Base-by-base conservation (phyloP, 2,888 invertebrate species). In the Lymantria monacha region DNA sequence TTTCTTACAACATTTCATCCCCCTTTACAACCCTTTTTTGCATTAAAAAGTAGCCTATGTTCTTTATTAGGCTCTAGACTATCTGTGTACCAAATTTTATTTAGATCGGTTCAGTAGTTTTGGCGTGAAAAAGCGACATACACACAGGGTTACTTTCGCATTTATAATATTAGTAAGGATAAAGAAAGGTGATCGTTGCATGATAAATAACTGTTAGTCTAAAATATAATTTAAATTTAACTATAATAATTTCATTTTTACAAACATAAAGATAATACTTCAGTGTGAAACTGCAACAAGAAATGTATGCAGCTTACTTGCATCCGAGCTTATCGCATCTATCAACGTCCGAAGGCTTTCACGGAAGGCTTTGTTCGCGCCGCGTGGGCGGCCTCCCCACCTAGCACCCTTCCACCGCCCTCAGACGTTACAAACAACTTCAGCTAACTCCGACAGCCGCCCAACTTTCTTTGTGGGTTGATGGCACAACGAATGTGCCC, bases 321-420 rank as follows among this genome's bases (percentile, higher is more conserved):
- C 88, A 89, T 88, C 88, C 84, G 73, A 89, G 90, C 88, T 89
- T 89, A 88, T 88, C 89, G 87, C 88, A 89, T 89, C 86, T 83
- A 86, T 86, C 86, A 86, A 84, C 67, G 67, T 67, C 67, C 67
- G 85, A 85, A 87, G 88, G 87, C 87, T 87, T 87, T 86, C 87
- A 86, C 79, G 84, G 87, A 85, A 82, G 86, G 85, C 83, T 84
- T 89, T 88, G 88, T 89, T 87, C 87, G 80, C 78, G 76, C 77
- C 76, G 78, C 63, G 71, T 70, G 70, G 67, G 69, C 72, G 68
- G 49, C 68, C 62, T 56, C 13, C 61, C 61, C 51, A 59, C 60
- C 53, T 48, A 57, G 69, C 70, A 57, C 70, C 59, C 70, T 63
- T 70, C 69, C 69, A 64, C 74, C 75, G 64, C 74, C 70, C 69